Conservation (phyloP, 2,888 invertebrate genomes). For the Eupithecia subumbrata region DNA sequence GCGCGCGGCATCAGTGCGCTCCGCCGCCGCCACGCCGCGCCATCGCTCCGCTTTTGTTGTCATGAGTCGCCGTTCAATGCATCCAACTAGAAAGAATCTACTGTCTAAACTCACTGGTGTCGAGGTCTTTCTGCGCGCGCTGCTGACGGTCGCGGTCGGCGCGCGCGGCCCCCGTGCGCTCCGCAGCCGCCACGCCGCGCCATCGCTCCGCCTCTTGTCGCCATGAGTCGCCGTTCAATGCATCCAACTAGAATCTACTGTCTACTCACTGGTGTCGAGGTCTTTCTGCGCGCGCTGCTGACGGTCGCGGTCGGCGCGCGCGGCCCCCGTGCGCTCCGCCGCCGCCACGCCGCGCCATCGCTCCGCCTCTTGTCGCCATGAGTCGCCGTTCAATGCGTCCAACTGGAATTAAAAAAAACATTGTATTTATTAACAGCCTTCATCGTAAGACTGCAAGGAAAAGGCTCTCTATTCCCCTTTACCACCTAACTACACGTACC, state of each 20-base stretch:
- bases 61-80: conserved; percentile 77
- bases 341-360: conserved; percentile 79
- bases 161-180: too few relatives aligned
- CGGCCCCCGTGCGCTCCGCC: conserved; percentile 74
- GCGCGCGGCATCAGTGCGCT: too few relatives aligned
- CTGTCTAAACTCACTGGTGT: conserved; percentile 68
- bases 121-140: conserved; percentile 78
- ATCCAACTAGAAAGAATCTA: conserved; percentile 71
- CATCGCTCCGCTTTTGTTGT: conserved; percentile 77
- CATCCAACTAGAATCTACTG: conserved; percentile 69
- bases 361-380: conserved; percentile 77
- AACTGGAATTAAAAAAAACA: conserved; percentile 59
- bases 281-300: conserved; percentile 79
- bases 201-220: conserved; percentile 76
- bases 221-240: conserved; percentile 77
- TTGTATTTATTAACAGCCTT: neutral
- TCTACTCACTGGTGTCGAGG: conserved; percentile 73
- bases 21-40: conserved; percentile 77
- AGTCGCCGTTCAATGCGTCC: conserved; percentile 77
- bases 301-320: conserved; percentile 76
- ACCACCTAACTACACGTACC: neutral
- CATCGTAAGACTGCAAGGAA: neutral
- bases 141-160: conserved; percentile 78
- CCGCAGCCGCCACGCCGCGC: conserved; percentile 77
- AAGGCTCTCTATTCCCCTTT: neutral